Evolutionary conservation across 2,113 vertebrate species (phyloP), one percentile per base, ranked within the genome.

Genomic region (Nanorana parkeri): DNA sequence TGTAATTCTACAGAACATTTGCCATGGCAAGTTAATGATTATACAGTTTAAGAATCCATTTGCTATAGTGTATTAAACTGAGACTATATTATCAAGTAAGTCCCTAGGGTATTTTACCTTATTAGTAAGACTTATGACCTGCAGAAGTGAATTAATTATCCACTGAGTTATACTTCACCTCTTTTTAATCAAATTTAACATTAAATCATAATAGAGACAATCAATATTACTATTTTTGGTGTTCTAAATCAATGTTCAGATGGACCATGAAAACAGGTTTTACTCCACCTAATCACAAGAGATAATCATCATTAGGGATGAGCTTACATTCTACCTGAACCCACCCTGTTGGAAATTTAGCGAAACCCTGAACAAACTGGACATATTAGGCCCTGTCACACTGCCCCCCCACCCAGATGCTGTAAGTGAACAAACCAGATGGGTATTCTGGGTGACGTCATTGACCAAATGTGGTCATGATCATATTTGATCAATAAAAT

Each of bases 1-100:
- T 67, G n/a, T 83, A 88, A 86, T 77, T 85, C 69, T 77, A 84
- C 87, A 58, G 4, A 82, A 61, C 47, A 86, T 86, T 84, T 0
- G 1, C 75, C 83, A 85, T 84, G 84, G 89, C 71, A 88, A 88
- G 81, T 76, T 92, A 92, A 92, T 91, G 92, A 88, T 77, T 85
- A 68, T 63, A 74, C 15, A 76, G 78, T 84, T 78, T 85, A 75
- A 85, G 60, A 88, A 87, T 88, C 85, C 47, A 86, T 90, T 92
- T 85, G 78, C 71, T 79, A 84, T 77, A 77, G 73, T 52, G 13
- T 65, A 76, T 82, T 87, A 89, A 89, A 89, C 85, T 89, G 81
- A 88, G 88, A 87, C 65, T 88, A 81, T 89, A 75, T 82, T 84
- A 88, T 87, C 78, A 87, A 90, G 84, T 88, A 74, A 87, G 87